Conservation (phyloP, 1,140 invertebrate species). For the Drosophila nigrodunni region DNA sequence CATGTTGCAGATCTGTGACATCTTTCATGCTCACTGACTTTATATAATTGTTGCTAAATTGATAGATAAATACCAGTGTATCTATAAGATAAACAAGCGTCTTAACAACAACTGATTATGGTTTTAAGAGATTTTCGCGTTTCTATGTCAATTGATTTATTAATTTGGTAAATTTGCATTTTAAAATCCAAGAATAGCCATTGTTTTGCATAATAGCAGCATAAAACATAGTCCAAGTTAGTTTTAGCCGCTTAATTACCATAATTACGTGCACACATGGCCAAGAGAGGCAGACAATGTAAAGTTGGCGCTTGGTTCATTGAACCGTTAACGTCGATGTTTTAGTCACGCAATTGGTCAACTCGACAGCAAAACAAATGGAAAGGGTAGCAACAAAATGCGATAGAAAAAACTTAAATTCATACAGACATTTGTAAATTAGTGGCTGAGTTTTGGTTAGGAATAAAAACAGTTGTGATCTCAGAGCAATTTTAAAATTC, state of each 20-base stretch:
- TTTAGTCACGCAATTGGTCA: slow-evolving; percentile 68
- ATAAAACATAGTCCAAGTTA: slow-evolving; percentile 21
- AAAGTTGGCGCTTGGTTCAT: slow-evolving; percentile 50
- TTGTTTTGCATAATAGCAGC: slow-evolving; percentile 41
- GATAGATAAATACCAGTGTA: neutral
- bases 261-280: slow-evolving; percentile 59
- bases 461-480: neutral
- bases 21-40: slow-evolving; percentile 33
- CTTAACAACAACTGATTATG: neutral
- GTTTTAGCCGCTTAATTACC: slow-evolving; percentile 58
- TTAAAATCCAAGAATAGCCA: slow-evolving; percentile 61
- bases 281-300: slow-evolving; percentile 28
- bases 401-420: slow-evolving; percentile 26
- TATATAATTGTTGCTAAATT: slow-evolving; percentile 4
- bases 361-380: slow-evolving; percentile 15
- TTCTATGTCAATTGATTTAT: neutral
- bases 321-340: slow-evolving; percentile 52
- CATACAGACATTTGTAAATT: slow-evolving; percentile 13
- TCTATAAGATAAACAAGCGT: neutral
- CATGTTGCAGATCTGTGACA: slow-evolving; percentile 30
- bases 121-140: neutral
- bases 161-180: slow-evolving; percentile 15
- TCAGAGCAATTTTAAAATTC: neutral
- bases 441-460: neutral
- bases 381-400: slow-evolving; percentile 16